Evolutionary conservation across 2,113 vertebrate genomes (phyloP).

Genomic region (Gila orcuttii): DNA sequence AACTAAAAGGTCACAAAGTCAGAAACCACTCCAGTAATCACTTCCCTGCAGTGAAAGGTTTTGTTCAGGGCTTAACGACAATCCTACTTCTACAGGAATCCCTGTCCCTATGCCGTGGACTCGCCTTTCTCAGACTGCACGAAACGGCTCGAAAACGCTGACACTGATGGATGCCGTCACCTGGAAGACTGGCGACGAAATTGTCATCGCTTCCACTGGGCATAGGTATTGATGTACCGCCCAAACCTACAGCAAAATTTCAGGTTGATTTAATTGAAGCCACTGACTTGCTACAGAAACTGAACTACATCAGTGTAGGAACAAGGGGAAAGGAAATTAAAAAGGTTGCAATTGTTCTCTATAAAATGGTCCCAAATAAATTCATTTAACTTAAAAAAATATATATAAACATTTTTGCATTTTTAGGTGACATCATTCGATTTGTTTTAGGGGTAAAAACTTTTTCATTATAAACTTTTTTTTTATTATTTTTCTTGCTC

Average conservation of each 20-base stretch:
- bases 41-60: neutral
- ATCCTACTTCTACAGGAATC: slow-evolving; percentile 73
- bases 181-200: slow-evolving; percentile 80
- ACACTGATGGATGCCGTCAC: slow-evolving; percentile 78
- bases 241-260: slow-evolving; percentile 58
- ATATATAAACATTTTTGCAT: neutral
- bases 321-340: neutral
- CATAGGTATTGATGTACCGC: slow-evolving; percentile 83
- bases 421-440: neutral
- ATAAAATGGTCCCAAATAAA: neutral
- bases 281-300: neutral
- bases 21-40: too few species aligned
- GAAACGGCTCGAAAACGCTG: slow-evolving; percentile 68
- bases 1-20: neutral
- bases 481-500: too few species aligned
- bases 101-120: slow-evolving; percentile 86
- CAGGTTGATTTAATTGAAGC: neutral
- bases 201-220: slow-evolving; percentile 85
- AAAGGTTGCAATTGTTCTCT: neutral
- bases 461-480: neutral
- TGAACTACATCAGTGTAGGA: neutral
- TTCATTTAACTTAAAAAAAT: neutral
- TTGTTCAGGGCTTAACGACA: slow-evolving; percentile 34
- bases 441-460: neutral
- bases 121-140: slow-evolving; percentile 78